These are phyloP conservation scores for Rhinolophus sinicus DNA, from an alignment of 2,113 vertebrate species.

Conservation along the genomic window DNA sequence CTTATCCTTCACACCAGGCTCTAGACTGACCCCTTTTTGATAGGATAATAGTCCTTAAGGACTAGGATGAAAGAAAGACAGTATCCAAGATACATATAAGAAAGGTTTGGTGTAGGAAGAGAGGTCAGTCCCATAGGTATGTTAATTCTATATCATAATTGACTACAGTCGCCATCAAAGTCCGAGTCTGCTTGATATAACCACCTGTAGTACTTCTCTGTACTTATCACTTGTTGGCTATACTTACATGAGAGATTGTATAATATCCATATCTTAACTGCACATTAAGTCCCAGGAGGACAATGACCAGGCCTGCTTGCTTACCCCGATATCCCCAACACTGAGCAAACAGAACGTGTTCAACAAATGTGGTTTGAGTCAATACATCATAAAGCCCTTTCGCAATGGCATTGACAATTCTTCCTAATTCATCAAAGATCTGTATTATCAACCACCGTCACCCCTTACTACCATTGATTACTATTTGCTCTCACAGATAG, in stretches of 20 bases:
- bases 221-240: neutral
- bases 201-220: neutral
- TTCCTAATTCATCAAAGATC: conserved; percentile 25
- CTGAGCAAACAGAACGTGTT: conserved; percentile 4
- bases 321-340: neutral
- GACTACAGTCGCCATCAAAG: neutral
- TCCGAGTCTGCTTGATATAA: neutral
- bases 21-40: neutral
- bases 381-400: conserved; percentile 2
- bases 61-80: neutral
- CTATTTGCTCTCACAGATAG: neutral
- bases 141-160: neutral
- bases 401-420: neutral
- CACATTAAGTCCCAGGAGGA: neutral
- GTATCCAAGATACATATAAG: neutral
- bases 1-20: neutral
- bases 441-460: neutral
- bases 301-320: neutral
- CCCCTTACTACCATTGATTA: conserved; percentile 42
- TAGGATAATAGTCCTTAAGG: neutral
- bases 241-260: neutral
- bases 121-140: neutral
- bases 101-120: neutral
- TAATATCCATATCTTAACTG: neutral
- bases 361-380: neutral